These are phyloP conservation scores for Molanna angustata DNA, from an alignment of 2,888 invertebrate species.

Conservation along the genomic window DNA sequence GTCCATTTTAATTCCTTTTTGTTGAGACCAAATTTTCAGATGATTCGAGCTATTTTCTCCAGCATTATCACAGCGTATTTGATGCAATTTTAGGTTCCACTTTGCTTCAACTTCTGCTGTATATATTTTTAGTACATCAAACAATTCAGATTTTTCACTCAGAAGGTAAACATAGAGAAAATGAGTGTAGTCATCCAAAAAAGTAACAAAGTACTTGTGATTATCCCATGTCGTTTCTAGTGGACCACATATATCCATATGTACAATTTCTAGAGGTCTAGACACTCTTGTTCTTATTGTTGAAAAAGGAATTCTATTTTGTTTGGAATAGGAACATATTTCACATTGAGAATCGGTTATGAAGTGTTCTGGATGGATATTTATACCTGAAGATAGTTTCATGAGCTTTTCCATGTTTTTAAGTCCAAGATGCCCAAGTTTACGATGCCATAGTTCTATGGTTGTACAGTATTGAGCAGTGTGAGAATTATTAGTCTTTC, in stretches of 20 bases:
- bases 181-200: neutral
- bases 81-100: neutral
- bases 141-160: neutral
- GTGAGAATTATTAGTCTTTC: neutral
- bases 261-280: neutral
- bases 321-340: neutral
- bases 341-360: too few relatives aligned
- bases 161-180: neutral
- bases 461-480: too few relatives aligned
- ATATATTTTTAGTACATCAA: neutral
- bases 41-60: neutral
- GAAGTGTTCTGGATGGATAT: too few relatives aligned
- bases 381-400: neutral
- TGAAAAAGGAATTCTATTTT: neutral
- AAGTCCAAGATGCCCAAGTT: neutral
- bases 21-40: neutral
- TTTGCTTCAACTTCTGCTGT: too few relatives aligned
- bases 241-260: constrained; percentile 1
- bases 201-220: neutral
- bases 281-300: neutral
- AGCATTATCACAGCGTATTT: neutral
- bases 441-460: neutral
- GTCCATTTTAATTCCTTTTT: neutral
- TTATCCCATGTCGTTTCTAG: neutral
- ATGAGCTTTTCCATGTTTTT: neutral